Base-by-base conservation (phyloP, 2,797 vertebrate genomes). In the Megalops cyprinoides region DNA sequence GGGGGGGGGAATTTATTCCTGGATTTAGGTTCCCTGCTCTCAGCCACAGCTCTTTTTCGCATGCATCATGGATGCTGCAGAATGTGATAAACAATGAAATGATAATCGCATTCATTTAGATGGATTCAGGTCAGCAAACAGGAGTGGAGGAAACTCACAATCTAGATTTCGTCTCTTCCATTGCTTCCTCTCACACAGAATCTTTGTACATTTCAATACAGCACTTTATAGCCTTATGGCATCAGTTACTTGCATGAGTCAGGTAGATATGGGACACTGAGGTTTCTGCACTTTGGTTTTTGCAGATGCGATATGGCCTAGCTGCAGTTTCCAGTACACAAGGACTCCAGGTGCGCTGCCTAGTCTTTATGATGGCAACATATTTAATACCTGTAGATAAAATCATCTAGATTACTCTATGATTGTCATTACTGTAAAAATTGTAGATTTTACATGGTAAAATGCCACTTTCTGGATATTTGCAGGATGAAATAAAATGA, bases 91-190 rank as follows among this genome's bases (percentile, higher is more conserved):
- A 71, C n/a, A 71, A 42, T 71, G n/a, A 67, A 67, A 44, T 71
- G 15, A 71, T 42, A 20, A 71, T 23, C 18, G 20, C 39, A 71
- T 71, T 71, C 18, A 71, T 71, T 71, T 9, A 71, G 3, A 71
- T 44, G 18, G 25, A 71, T 71, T 71, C 44, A 71, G 67, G 67
- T 71, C 67, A 71, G 37, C 37, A 62, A 15, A 67, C 62, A 67
- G 34, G 34, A 1, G 67, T 42, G 39, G 6, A 28, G 67, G 37
- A 42, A 18, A 20, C 23, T 37, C 34, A 15, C 7, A 3, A 69
- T 0, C 18, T 5, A 20, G 12, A 18, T 69, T 39, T 0, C 18
- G 25, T 4, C 18, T 23, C 12, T 23, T 1, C 18, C 62, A 65
- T 7, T 15, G 39, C 37, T 3, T 8, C 10, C 65, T 9, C 65